Evolutionary conservation across 2,113 vertebrate genomes (phyloP), one percentile per base, ranked within the genome.

Genomic region (Clupea harengus): DNA sequence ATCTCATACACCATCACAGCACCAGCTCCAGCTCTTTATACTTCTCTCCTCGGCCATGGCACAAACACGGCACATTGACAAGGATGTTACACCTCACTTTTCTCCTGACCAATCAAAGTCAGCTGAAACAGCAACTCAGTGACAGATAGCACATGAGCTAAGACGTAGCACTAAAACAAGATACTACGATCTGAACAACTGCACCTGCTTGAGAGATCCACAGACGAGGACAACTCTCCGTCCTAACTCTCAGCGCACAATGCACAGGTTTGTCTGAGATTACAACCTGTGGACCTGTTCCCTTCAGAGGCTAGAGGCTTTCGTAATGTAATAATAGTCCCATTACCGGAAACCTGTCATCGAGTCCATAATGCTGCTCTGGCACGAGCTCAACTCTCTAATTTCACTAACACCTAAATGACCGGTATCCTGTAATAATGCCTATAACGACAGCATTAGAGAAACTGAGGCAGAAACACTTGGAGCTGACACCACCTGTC

Each of bases 1-100:
- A 45, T 87, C 82, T 83, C 86, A 85, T 54, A 82, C 54, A 6
- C 20, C 6, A 18, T 20, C 54, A 22, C 18, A 60, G 18, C 54
- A 52, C 10, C 11, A 15, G 50, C 18, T 54, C 15, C 2, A 60
- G 47, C 47, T 49, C 18, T 22, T 22, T 57, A 11, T 57, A 57
- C 18, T 20, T 57, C 54, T 22, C 54, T 22, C 54, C 6, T 22
- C 54, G 22, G 5, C 20, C 20, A 20, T 22, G 22, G 54, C 54
- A 20, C 18, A 57, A 22, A 57, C 54, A 57, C 54, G 28, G 39
- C 25, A 60, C n/a, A 32, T 22, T 49, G 64, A 82, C 78, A 57
- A 57, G 54, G 54, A 18, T 57, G 54, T 3, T 3, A 57, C 54
- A 57, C 54, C 18, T 20, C 54, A 4, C 54, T 22, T 11, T 60